Evolutionary conservation across 2,888 invertebrate genomes (phyloP).

Genomic region (Hylaea fasciaria): DNA sequence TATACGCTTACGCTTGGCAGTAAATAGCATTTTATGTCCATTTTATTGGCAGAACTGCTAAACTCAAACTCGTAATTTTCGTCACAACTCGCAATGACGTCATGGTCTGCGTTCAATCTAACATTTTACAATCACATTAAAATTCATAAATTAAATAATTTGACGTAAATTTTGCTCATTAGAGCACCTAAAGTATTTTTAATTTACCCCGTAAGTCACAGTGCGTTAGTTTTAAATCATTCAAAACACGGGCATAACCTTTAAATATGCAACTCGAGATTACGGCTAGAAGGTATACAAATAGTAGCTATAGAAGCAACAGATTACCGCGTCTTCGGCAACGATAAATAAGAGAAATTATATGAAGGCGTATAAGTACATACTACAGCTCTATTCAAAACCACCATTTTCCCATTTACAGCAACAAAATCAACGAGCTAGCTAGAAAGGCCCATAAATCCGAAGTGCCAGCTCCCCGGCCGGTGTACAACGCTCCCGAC

Average conservation of each 20-base stretch:
- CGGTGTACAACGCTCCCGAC: conserved; percentile 61
- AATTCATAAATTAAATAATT: conserved; percentile 18
- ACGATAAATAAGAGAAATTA: too few species aligned
- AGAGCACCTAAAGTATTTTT: conserved; percentile 15
- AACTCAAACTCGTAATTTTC: conserved; percentile 39
- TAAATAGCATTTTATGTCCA: conserved; percentile 41
- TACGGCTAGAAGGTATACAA: too few species aligned
- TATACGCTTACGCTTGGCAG: conserved; percentile 34
- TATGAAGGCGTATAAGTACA: too few species aligned
- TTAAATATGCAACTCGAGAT: too few species aligned
- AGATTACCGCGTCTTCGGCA: too few species aligned
- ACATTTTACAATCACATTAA: conserved; percentile 32
- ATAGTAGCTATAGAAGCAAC: too few species aligned
- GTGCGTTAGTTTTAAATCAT: conserved; percentile 4
- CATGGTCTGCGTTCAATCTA: conserved; percentile 17
- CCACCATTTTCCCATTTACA: conserved; percentile 44
- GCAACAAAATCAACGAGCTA: conserved; percentile 81
- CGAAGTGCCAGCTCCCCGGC: conserved; percentile 61
- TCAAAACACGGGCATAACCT: too few species aligned
- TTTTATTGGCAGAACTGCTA: conserved; percentile 37
- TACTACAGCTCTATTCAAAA: too few species aligned
- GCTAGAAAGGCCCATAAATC: conserved; percentile 73
- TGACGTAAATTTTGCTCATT: conserved; percentile 12
- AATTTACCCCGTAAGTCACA: conserved; percentile 6
- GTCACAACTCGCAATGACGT: conserved; percentile 37